Base-by-base conservation (phyloP, 2,113 vertebrate genomes). In the Hemichromis elongatus region DNA sequence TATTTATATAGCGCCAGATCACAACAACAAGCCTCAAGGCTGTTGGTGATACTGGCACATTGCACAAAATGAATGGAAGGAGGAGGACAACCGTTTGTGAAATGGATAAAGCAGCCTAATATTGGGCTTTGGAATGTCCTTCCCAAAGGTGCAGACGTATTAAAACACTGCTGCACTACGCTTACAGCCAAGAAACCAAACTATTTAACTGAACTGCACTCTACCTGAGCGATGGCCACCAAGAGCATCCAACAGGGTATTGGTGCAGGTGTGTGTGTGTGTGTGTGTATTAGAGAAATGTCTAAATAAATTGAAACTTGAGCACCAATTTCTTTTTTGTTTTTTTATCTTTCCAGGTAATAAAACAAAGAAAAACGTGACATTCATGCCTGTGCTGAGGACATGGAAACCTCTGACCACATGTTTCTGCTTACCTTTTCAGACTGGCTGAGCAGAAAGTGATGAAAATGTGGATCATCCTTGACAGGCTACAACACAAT, bases 381-480 rank as follows among this genome's bases (percentile, higher is more conserved):
- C 61, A 3, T 40, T 40, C 61, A 40, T 66, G 61, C 19, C 19
- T 5, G 2, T 5, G 61, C 0, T 18, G 19, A 8, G 61, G 0
- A 37, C 1, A 12, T 35, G 13, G 59, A 63, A 66, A 66, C 4
- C 33, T 66, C 11, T 66, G 59, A 21, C 59, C 12, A 55, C 77
- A 28, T 12, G 6, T 26, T 56, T 57, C 81, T 78, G 79, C 97
- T 96, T 96, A 99, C 99, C 98, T 99, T 99, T 94, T 99, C 98
- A 68, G 98, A 98, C 94, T 99, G 98, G 96, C 98, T 99, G 92
- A 99, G 97, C 87, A 99, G 96, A 93, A 99, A 99, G 95, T 99
- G 99, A 95, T 98, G 98, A 70, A 99, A 99, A 95, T 99, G 98
- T 86, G 98, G 98, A 94, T 99, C 98, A 82, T 99, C 98, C 95